These are phyloP conservation scores for Popillia japonica DNA, from an alignment of 1,140 invertebrate genomes.

Conservation along the genomic window DNA sequence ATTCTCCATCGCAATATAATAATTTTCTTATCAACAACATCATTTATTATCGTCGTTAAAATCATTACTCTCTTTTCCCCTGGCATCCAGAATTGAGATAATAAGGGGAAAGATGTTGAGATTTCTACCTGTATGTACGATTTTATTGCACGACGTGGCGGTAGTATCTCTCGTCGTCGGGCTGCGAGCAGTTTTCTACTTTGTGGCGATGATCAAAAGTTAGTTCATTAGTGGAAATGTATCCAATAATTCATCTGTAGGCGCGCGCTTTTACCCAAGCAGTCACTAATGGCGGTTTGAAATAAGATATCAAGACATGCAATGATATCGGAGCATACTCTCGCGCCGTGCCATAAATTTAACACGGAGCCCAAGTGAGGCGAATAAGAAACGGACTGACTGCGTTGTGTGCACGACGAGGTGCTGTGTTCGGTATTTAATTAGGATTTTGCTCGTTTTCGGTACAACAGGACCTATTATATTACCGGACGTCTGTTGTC, in stretches of 20 bases:
- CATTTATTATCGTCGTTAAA: not conserved
- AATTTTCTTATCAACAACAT: constrained; percentile 10
- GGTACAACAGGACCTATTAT: constrained; percentile 42
- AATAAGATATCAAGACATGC: constrained; percentile 61
- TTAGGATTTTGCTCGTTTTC: constrained; percentile 52
- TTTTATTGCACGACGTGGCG: constrained; percentile 28
- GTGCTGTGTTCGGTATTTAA: constrained; percentile 49
- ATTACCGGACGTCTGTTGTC: constrained; percentile 45
- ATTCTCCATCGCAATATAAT: not conserved
- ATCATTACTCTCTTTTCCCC: not conserved
- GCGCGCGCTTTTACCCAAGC: constrained; percentile 44
- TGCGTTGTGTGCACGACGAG: constrained; percentile 44
- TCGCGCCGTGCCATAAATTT: constrained; percentile 47
- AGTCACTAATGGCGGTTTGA: constrained; percentile 55
- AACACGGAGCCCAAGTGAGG: constrained; percentile 41
- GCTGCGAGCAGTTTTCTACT: constrained; percentile 41
- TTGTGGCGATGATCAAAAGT: constrained; percentile 55
- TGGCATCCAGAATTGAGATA: not conserved
- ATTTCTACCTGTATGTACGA: not conserved
- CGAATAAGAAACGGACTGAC: constrained; percentile 46
- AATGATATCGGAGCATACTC: constrained; percentile 56
- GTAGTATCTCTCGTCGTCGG: constrained; percentile 40
- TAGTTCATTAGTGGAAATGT: constrained; percentile 60
- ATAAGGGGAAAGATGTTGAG: not conserved
- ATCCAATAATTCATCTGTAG: constrained; percentile 58